Evolutionary conservation across 2,113 vertebrate species (phyloP), one percentile per base, ranked within the genome.

Genomic region (Chaetops frenatus): DNA sequence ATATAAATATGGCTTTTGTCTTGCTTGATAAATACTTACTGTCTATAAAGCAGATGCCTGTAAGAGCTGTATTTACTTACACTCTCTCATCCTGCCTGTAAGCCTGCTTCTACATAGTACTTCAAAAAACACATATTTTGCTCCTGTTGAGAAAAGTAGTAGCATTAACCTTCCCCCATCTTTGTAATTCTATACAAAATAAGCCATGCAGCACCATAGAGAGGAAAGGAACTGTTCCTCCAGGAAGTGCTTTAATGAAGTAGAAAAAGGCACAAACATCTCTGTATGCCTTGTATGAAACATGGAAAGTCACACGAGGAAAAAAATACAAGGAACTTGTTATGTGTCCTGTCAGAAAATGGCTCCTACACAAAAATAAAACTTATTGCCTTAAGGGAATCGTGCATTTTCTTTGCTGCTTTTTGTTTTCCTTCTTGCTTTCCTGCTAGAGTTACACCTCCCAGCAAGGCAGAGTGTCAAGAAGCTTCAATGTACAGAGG

Each of bases 291-390:
- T 86, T 71, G 50, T 21, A 62, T 74, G 78, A 81, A 94, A 94
- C 88, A 81, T 35, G 51, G 81, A 47, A 71, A 92, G 72, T 47
- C 81, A 81, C 92, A 79, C 19, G 3, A 81, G 81, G 23, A 23
- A 94, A 69, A 88, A 88, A 79, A 44, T 33, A 87, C n/a, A 95
- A 61, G 72, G 27, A 85, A 78, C 70, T 80, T 88, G 90, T 95
- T 96, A 85, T 81, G 44, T 83, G 85, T 91, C 92, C 81, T 94
- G 92, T 92, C 90, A 97, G 88, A 92, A 96, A 95, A 96, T 71
- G 93, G 89, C 67, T 95, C 62, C 48, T 92, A 91, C 94, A 83
- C 94, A 84, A 94, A 95, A 94, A 67, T n/a, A 74, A 35, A 91
- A 87, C 56, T 82, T 95, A 78, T 4, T 92, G 85, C 92, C 91